Base-by-base conservation (phyloP, 92 coral and sea anemone genomes). In the Epizoanthus illoricatus region DNA sequence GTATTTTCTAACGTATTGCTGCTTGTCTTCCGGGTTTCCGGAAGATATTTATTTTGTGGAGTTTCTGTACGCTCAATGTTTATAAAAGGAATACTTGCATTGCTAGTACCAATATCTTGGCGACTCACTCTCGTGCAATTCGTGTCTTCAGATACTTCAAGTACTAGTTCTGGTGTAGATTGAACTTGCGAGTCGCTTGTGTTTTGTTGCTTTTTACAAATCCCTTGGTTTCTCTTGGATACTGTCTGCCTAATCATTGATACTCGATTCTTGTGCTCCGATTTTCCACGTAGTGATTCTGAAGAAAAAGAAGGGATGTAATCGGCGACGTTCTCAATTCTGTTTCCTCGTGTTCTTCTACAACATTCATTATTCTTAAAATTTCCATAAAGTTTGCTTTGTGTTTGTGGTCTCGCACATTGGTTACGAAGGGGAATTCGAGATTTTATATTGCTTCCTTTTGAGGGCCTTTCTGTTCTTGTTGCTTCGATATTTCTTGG, bases 241-340 rank as follows among this genome's bases (percentile, higher is more conserved):
- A 78, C 89, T 61, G 83, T 89, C 76, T 75, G 83, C 45, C 56
- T 85, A 67, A 89, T 89, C 86, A 85, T 71, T n/a, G 73, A 85
- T 58, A 85, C 84, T 74, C 84, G 86, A 62, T 87, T 86, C 28
- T 69, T 75, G 68, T 81, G 86, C 59, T 89, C 84, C 24, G 87
- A 80, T 19, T 47, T 70, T 17, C 28, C 23, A 19, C 10, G 75
- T 24, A 19, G 59, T 43, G 88, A 67, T 16, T 61, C 73, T 15
- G 84, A 85, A 16, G 81, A 20, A 56, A 75, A 81, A 19, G 87
- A 85, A 3, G 89, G 84, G 55, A 74, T 57, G 71, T 81, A 89
- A 17, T 12, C 67, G 6, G 19, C 80, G 7, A 13, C 63, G 8
- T 66, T 81, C 20, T 71, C 49, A 12, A 56, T 81, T 63, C 58